Base-by-base conservation (phyloP, 2,888 invertebrate species). In the Neria commutata region DNA sequence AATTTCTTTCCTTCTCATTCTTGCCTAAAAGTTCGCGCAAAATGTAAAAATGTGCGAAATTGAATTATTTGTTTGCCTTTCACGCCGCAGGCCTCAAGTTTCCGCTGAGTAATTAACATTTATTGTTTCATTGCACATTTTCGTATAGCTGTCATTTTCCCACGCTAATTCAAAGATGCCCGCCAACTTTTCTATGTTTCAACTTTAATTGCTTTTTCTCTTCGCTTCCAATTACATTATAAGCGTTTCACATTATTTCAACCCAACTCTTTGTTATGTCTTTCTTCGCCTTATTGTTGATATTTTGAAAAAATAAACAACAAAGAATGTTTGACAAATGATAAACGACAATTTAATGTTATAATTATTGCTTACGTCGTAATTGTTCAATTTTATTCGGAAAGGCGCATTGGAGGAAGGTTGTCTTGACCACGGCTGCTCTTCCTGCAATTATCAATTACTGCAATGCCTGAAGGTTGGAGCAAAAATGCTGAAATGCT, bases 281-380 rank as follows among this genome's bases (percentile, higher is more conserved):
- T 37, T 14, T 37, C n/a, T 37, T 37, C 16, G 4, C 4, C n/a
- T 37, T 37, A n/a, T 37, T 37, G 45, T 26, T 54, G 53, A 46
- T 45, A 45, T 54, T 54, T 54, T 26, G 37, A 10, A 37, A 37
- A n/a, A n/a, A 49, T 49, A 49, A 50, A 50, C 34, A 16, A 19
- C 37, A 19, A 40, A 40, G 8, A 50, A 56, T 40, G 29, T 47
- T 45, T 67, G 68, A 70, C 65, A 67, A 73, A 71, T 65, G 63
- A 62, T 62, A 62, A 73, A 68, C 46, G 70, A 68, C 62, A 64
- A 56, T 61, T 72, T 71, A 61, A 67, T 58, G 58, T 63, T 60
- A 56, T 58, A 52, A 57, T 49, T 58, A 54, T 26, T 14, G 45
- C 23, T 57, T 29, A 26, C 47, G 19, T 48, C 23, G 23, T 42